Conservation (phyloP, 2,797 vertebrate species). For the Hippocampus kuda region DNA sequence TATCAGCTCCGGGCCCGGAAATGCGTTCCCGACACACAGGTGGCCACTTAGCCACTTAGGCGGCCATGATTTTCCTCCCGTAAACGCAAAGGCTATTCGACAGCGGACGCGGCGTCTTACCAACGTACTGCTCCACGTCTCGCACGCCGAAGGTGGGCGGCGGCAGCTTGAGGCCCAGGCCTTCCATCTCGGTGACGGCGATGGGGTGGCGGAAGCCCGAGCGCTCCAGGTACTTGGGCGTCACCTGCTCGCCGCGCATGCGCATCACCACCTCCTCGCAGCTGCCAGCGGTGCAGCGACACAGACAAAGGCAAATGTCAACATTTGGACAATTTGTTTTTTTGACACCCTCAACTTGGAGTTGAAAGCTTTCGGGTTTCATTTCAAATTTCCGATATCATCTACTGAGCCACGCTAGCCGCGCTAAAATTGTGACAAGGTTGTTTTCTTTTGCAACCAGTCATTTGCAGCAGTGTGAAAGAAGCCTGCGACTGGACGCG, state of each 20-base stretch:
- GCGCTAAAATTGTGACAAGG: neutral
- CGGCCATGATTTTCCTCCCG: constrained; percentile 11
- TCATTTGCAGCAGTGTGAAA: neutral
- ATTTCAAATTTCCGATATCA: no score
- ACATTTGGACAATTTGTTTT: no score
- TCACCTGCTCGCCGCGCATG: constrained; percentile 89
- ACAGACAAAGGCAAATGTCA: no score
- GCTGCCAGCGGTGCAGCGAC: constrained; percentile 47
- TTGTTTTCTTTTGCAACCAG: no score
- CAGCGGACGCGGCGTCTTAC: constrained; percentile 61
- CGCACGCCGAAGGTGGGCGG: constrained; percentile 79
- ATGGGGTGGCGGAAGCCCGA: constrained; percentile 90
- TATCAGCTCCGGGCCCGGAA: constrained; percentile 47
- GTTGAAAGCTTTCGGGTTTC: no score
- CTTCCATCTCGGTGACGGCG: constrained; percentile 80
- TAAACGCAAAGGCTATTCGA: no score
- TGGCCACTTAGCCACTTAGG: constrained; percentile 47
- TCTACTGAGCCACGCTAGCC: no score
- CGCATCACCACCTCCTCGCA: constrained; percentile 83
- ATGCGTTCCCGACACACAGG: constrained; percentile 50
- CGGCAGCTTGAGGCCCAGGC: constrained; percentile 86
- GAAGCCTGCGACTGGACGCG: no score
- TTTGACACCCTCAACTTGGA: no score
- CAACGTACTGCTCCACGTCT: constrained; percentile 93
- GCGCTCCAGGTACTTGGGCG: constrained; percentile 87